These are phyloP conservation scores for Rhopalosiphum nymphaeae DNA, from an alignment of 2,888 invertebrate species.

Conservation along the genomic window DNA sequence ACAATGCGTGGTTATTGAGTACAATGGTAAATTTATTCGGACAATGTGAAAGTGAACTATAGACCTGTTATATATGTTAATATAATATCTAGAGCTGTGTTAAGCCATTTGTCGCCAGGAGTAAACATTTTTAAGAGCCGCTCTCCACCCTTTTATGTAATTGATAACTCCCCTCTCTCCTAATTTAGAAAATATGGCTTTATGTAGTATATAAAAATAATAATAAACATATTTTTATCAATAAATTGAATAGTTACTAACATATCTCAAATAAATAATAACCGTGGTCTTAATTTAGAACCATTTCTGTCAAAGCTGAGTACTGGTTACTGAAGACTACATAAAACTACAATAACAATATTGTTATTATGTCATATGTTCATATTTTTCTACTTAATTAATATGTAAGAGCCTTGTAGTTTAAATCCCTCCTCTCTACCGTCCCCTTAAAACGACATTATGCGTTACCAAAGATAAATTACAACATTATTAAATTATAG, in stretches of 20 bases:
- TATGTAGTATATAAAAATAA: background rate
- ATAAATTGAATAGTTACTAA: background rate
- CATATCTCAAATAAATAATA: background rate
- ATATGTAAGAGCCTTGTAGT: background rate
- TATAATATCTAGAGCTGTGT: background rate
- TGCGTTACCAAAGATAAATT: background rate
- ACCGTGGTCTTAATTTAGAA: background rate
- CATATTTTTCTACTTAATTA: background rate
- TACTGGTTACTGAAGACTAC: background rate
- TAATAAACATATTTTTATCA: background rate
- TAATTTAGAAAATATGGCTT: background rate
- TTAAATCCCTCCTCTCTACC: background rate
- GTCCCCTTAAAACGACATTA: background rate
- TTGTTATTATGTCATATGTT: background rate
- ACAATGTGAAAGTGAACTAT: background rate
- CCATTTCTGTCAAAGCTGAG: background rate
- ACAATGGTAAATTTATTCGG: background rate
- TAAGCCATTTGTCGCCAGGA: background rate
- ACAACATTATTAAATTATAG: background rate
- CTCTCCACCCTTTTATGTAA: background rate
- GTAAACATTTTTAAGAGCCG: background rate
- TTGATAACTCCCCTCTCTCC: background rate
- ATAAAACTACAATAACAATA: background rate
- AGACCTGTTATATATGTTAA: background rate
- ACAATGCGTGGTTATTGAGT: background rate